Evolutionary conservation across 2,888 invertebrate species (phyloP).

Genomic region (Pristionchus arcanus): DNA sequence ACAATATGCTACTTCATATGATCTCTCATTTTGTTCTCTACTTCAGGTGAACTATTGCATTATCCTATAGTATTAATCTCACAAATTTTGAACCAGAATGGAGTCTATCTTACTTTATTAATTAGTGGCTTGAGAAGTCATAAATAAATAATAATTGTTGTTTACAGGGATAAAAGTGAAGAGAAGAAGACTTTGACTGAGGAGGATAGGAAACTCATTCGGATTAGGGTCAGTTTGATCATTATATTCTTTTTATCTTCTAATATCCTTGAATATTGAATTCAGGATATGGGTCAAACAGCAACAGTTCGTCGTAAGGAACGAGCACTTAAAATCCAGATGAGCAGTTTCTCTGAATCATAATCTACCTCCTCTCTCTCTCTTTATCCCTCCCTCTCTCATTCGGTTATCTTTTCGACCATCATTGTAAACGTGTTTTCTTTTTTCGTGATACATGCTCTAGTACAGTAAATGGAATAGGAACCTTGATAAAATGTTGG

Average conservation of each 20-base stretch:
- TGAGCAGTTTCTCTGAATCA: conserved; percentile 71
- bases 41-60: conserved; percentile 4
- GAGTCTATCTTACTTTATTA: neutral
- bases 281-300: conserved; percentile 40
- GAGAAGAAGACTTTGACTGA: conserved; percentile 65
- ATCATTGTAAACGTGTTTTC: neutral
- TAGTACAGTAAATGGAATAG: neutral
- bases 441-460: conserved; percentile 3
- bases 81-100: neutral
- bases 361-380: conserved; percentile 52
- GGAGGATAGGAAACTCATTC: conserved; percentile 71
- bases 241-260: neutral
- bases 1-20: neutral
- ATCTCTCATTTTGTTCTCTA: conserved; percentile 39
- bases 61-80: neutral
- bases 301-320: conserved; percentile 62
- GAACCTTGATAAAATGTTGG: neutral
- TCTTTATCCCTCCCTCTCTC: conserved; percentile 1
- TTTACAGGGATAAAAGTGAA: conserved; percentile 69
- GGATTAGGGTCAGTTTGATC: conserved; percentile 61
- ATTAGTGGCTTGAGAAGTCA: no score
- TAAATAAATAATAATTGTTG: neutral
- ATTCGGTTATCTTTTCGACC: conserved; percentile 22
- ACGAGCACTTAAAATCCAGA: conserved; percentile 74
- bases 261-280: neutral